Conservation (phyloP, 2,113 vertebrate species). For the Nibea coibor region DNA sequence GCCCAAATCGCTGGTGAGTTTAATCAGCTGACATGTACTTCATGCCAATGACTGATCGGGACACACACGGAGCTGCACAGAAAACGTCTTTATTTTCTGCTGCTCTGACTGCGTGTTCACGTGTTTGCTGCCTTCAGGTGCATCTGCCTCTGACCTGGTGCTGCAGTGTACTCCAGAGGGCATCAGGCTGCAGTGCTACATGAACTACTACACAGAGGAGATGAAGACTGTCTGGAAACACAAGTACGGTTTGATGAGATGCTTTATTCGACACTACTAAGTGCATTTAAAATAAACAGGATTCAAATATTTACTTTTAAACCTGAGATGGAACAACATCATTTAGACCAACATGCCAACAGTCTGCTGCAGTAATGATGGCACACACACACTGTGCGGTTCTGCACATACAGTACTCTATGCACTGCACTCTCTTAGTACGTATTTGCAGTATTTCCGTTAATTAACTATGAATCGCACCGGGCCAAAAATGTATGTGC, state of each 20-base stretch:
- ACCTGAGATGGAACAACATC: not conserved
- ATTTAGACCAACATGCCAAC: too few species aligned
- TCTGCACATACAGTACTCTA: too few species aligned
- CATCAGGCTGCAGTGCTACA: conserved; percentile 94
- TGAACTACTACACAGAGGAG: conserved; percentile 97
- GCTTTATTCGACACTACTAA: not conserved
- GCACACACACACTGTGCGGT: too few species aligned
- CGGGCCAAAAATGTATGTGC: too few species aligned
- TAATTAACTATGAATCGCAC: too few species aligned
- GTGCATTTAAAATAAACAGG: not conserved
- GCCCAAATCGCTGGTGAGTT: conserved; percentile 90
- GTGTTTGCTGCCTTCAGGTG: conserved; percentile 78
- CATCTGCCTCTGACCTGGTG: conserved; percentile 93
- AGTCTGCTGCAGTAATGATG: too few species aligned
- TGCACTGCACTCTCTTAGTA: too few species aligned
- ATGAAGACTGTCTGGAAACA: conserved; percentile 96
- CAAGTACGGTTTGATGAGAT: conserved; percentile 79
- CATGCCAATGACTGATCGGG: not conserved
- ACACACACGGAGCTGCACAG: not conserved
- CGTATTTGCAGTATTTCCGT: too few species aligned
- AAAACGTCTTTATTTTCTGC: not conserved
- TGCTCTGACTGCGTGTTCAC: not conserved
- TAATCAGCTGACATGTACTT: not conserved
- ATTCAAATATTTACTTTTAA: not conserved
- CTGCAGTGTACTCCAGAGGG: conserved; percentile 95